Conservation (phyloP, 2,113 vertebrate genomes). For the Mesembrinibis cayennensis region DNA sequence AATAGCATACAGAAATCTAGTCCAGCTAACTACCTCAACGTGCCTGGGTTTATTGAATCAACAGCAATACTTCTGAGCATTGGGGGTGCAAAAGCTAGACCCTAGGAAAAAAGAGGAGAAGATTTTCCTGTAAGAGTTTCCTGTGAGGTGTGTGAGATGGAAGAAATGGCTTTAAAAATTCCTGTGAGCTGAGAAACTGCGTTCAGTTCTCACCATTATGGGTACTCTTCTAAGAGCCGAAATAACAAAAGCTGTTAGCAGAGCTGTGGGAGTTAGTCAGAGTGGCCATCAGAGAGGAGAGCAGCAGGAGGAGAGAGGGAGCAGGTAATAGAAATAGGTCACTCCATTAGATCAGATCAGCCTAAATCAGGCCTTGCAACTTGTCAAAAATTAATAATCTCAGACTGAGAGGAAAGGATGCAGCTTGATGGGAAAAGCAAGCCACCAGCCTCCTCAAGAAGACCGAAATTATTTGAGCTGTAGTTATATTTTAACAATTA, state of each 20-base stretch:
- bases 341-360: constrained; percentile 2
- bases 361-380: constrained; percentile 11
- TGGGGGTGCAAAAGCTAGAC: neutral
- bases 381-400: constrained; percentile 27
- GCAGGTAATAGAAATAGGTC: constrained; percentile 20
- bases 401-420: neutral
- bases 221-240: neutral
- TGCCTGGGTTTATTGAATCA: neutral
- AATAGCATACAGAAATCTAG: neutral
- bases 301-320: neutral
- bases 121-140: neutral
- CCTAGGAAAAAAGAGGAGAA: neutral
- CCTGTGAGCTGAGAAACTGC: neutral
- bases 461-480: neutral
- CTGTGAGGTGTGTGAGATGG: neutral
- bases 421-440: neutral
- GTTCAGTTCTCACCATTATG: neutral
- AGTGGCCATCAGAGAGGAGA: neutral
- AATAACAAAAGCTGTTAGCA: neutral
- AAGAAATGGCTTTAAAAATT: neutral
- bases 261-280: neutral
- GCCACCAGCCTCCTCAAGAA: neutral
- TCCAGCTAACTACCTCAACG: neutral
- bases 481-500: neutral
- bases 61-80: neutral